These are phyloP conservation scores for Gnathonemus longibarbis DNA, from an alignment of 2,113 vertebrate species.

Conservation along the genomic window DNA sequence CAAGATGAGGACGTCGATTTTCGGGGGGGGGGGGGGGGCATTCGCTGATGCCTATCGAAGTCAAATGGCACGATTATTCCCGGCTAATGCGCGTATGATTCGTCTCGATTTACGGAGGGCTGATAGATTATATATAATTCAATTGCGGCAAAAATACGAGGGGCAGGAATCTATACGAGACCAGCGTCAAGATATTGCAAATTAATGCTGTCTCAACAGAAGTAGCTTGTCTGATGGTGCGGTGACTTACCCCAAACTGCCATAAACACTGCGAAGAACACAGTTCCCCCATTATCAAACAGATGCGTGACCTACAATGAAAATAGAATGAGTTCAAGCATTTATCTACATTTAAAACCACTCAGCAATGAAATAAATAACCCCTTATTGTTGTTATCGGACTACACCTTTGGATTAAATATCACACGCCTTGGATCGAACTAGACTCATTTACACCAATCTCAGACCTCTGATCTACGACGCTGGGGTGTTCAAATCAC, in stretches of 20 bases:
- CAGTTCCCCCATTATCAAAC: constrained; percentile 92
- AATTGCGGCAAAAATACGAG: background rate
- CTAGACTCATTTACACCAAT: background rate
- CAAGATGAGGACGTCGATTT: background rate
- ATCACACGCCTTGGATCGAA: background rate
- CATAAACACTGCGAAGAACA: constrained; percentile 98
- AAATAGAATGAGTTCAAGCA: constrained; percentile 13
- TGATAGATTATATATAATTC: background rate
- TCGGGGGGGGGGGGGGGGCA: background rate
- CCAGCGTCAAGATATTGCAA: background rate
- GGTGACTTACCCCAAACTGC: constrained; percentile 90
- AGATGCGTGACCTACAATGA: constrained; percentile 79
- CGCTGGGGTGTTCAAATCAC: background rate
- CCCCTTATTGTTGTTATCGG: background rate
- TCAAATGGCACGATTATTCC: background rate
- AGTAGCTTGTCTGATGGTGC: background rate
- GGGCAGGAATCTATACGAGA: background rate
- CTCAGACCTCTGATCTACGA: background rate
- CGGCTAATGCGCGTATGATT: background rate
- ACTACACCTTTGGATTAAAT: background rate
- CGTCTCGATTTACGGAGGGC: background rate
- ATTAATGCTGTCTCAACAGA: background rate
- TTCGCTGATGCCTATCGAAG: background rate
- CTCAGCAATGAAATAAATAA: background rate
- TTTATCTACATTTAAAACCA: constrained; percentile 19